Evolutionary conservation across 2,113 vertebrate species (phyloP), one percentile per base, ranked within the genome.

Genomic region (Cephalopterus ornatus): DNA sequence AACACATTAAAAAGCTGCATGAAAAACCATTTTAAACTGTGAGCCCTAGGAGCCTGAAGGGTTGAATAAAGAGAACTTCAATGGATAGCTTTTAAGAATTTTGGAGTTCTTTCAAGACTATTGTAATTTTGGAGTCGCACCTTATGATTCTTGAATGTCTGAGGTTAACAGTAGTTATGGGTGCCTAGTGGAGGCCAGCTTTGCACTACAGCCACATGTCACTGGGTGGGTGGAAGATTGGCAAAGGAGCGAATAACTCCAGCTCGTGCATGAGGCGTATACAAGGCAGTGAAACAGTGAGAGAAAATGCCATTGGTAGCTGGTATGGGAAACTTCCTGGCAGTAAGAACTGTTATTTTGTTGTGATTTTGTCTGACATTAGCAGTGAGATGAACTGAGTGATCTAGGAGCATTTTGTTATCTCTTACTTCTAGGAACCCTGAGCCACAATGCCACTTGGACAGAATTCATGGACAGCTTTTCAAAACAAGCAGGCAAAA

Each of bases 351-450:
- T 91, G 85, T 88, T 84, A 96, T 95, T 95, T 95, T 95, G 92
- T 95, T 97, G 95, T 96, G 95, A 88, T 96, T 97, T 95, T 95
- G 92, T 96, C 95, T 96, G 92, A 92, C 92, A 93, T 92, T 93
- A 95, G 79, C 93, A 96, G 44, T 16, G 85, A 93, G 95, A 95
- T 96, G 95, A 93, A 95, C 88, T 55, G 82, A 68, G 73, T 94
- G 83, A 96, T 93, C 93, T 95, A 93, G 49, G 88, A 92, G 85
- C 94, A 86, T 92, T 95, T 95, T 97, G 90, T 84, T 96, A 96
- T 96, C 96, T 96, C 96, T 96, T 96, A 96, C 94, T 97, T 97
- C 96, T 95, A 96, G 95, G 96, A 96, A 96, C 77, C 70, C 88
- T 71, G 89, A 95, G 91, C 95, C 95, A 92, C 95, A 96, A 95